These are phyloP conservation scores for Gymnocephalus cernua DNA, from an alignment of 2,113 vertebrate species.

Conservation along the genomic window DNA sequence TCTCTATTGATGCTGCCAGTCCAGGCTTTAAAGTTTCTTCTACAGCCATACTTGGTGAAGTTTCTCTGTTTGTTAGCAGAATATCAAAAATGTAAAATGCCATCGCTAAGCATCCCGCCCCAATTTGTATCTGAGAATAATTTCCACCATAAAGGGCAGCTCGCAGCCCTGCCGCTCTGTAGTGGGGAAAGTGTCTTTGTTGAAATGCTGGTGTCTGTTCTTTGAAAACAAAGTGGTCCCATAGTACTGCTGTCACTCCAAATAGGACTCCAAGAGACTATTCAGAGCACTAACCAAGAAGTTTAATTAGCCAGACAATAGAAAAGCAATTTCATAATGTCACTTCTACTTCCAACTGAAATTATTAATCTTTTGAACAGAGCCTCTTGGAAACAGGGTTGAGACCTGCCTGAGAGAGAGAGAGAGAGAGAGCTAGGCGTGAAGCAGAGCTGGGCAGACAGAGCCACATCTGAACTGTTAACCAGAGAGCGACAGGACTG, in stretches of 20 bases:
- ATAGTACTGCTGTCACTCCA: constrained; percentile 24
- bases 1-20: background rate
- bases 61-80: background rate
- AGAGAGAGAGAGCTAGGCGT: background rate
- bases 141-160: background rate
- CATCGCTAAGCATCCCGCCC: background rate
- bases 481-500: constrained; percentile 14
- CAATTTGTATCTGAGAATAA: background rate
- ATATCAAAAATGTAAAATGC: background rate
- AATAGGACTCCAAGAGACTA: constrained; percentile 18
- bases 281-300: constrained; percentile 36
- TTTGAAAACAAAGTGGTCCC: background rate
- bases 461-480: constrained; percentile 43
- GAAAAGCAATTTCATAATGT: constrained; percentile 57
- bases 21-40: background rate
- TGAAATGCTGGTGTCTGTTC: constrained; percentile 6
- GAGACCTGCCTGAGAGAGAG: background rate
- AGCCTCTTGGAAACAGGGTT: constrained; percentile 19
- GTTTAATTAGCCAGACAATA: constrained; percentile 71
- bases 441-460: background rate
- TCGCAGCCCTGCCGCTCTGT: background rate
- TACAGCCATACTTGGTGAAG: background rate
- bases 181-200: background rate
- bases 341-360: constrained; percentile 52
- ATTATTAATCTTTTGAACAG: constrained; percentile 51